A percentile compares a stretch with the other conserved stretches of the same genome.
These are phyloP conservation scores for Megalonaias nervosa DNA, from an alignment of 1,140 invertebrate species.

Conservation along the genomic window DNA sequence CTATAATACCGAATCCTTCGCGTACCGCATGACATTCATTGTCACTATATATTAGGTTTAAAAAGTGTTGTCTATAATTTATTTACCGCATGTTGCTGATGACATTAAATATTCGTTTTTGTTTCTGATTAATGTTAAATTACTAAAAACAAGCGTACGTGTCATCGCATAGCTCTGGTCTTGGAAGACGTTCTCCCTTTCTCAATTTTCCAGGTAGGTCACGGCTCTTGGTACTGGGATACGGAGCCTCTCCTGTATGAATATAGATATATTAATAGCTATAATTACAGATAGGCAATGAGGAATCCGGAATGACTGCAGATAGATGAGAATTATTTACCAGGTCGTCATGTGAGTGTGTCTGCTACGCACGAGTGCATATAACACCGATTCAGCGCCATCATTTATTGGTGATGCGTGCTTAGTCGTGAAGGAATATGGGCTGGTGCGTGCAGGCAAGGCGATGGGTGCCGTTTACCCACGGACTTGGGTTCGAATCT, in stretches of 20 bases:
- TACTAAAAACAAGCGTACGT: slow-evolving; percentile 2
- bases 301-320: too few species aligned
- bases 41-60: not conserved
- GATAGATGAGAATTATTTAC: too few species aligned
- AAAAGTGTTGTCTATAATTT: not conserved
- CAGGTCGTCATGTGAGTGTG: too few species aligned
- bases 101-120: not conserved
- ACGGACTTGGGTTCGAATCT: too few species aligned
- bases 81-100: not conserved
- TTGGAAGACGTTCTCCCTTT: slow-evolving; percentile 11
- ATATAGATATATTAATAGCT: too few species aligned
- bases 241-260: slow-evolving; percentile 6
- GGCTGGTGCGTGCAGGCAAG: too few species aligned
- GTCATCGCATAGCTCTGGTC: slow-evolving; percentile 20
- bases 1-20: not conserved
- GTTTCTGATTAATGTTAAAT: not conserved
- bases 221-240: not conserved
- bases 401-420: too few species aligned
- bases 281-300: too few species aligned
- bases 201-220: slow-evolving; percentile 14
- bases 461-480: too few species aligned
- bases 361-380: too few species aligned
- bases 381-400: too few species aligned
- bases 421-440: too few species aligned
- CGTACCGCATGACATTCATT: not conserved